Base-by-base conservation (phyloP, 2,888 invertebrate species). In the Andrena praecox region DNA sequence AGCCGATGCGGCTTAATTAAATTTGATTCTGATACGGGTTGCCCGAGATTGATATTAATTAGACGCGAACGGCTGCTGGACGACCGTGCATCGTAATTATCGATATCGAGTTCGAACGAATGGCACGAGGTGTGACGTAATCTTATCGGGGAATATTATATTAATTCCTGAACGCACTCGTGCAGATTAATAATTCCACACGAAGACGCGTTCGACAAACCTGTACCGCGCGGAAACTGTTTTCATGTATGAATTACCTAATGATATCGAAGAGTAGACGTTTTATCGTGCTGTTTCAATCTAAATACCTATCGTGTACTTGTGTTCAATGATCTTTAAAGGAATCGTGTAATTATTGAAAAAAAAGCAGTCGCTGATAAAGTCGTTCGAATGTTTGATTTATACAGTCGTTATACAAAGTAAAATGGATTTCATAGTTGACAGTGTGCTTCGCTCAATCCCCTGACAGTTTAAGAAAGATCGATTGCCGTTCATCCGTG, bases 401-500 rank as follows among this genome's bases (percentile, higher is more conserved):
- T 42, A 63, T 35, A 16, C 1, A 42, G 31, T 64, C 20, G 10
- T 71, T 54, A 31, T 42, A 20, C 31, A n/a, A 20, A 7, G 16
- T 29, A n/a, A 56, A 59, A 60, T 71, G 27, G 59, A 50, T 60
- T 63, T 29, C 20, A 50, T 29, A 5, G 24, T 3, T 2, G 31
- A 16, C 27, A 7, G 20, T n/a, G 8, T 24, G 59, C 60, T 59
- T 59, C 59, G 12, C 7, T 60, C 59, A 56, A 63, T 56, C 35
- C 56, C 35, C 68, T 67, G 63, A 27, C 52, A 59, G 59, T 70
- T 80, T 72, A 67, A 52, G 35, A 56, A 59, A 70, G 73, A 82
- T 79, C 73, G 56, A 81, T 85, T 71, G 77, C 66, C 70, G 64
- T 62, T 72, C 62, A 62, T 74, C 71, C 29, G 72, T 35, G 63